A percentile compares a stretch with the other conserved stretches of the same genome.
These are phyloP conservation scores for Rhagonycha fulva DNA, from an alignment of 2,888 invertebrate genomes.

Conservation along the genomic window DNA sequence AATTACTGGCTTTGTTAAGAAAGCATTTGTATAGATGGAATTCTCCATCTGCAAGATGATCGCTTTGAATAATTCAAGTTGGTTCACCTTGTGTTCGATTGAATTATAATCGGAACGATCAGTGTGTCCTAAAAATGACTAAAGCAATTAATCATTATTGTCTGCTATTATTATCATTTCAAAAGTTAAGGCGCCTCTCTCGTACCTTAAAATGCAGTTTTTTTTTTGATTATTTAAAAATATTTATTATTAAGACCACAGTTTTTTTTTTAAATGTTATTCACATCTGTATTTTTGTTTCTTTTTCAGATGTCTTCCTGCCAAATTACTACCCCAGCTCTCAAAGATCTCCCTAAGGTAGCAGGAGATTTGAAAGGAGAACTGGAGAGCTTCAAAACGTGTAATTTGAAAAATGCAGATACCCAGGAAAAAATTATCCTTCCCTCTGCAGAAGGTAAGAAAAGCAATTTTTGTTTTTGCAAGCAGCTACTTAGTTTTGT, in stretches of 20 bases:
- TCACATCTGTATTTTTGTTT: neutral
- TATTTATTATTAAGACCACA: no score
- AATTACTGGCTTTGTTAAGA: neutral
- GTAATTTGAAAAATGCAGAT: slow-evolving; percentile 84
- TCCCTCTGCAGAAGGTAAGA: slow-evolving; percentile 88
- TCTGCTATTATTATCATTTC: neutral
- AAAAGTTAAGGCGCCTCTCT: neutral
- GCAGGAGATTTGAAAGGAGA: slow-evolving; percentile 87
- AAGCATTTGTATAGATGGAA: neutral
- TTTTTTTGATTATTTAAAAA: no score
- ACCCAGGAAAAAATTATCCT: slow-evolving; percentile 91
- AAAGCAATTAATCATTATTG: neutral
- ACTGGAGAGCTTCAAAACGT: slow-evolving; percentile 88
- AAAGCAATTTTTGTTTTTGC: neutral
- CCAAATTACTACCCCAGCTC: slow-evolving; percentile 65
- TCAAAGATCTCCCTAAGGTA: slow-evolving; percentile 91
- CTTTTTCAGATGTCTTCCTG: slow-evolving; percentile 52
- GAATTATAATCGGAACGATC: neutral
- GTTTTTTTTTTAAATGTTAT: neutral
- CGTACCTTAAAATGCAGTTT: neutral
- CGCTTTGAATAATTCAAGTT: neutral
- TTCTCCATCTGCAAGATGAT: neutral
- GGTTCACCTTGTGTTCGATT: neutral
- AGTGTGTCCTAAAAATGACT: neutral
- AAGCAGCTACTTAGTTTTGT: neutral